phyloP scores from a whole-genome alignment of 2,797 vertebrate species.

The Peromyscus nudipes region DNA sequence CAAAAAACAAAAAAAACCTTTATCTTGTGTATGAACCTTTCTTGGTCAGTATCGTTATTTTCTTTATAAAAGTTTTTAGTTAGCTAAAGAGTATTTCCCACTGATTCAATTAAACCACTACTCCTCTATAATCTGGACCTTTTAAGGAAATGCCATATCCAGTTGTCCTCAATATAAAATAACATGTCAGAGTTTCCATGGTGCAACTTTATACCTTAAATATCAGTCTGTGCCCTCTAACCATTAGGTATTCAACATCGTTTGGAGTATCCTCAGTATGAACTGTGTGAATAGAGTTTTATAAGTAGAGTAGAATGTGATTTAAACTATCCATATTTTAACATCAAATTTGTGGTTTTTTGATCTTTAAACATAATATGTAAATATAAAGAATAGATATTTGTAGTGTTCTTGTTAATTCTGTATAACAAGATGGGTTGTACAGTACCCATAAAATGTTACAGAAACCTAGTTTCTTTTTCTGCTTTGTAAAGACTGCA shows the following conservation, averaged over 20 bases:
- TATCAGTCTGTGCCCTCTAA: conserved; percentile 86
- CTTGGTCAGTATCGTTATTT: neutral
- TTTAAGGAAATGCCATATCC: conserved; percentile 88
- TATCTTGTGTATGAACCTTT: neutral
- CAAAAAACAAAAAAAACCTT: conserved; percentile 71
- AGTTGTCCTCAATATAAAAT: conserved; percentile 87
- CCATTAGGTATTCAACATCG: conserved; percentile 84
- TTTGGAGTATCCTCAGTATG: conserved; percentile 78
- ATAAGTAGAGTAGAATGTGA: conserved; percentile 58
- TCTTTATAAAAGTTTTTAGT: conserved; percentile 50
- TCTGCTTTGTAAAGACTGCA: neutral
- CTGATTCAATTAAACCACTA: conserved; percentile 84
- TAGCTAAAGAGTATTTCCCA: conserved; percentile 82
- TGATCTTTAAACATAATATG: conserved; percentile 27
- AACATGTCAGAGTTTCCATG: conserved; percentile 85
- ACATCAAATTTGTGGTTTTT: conserved; percentile 9
- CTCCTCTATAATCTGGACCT: conserved; percentile 86
- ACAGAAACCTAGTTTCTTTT: conserved; percentile 17
- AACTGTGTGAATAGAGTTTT: conserved; percentile 73
- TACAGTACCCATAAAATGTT: neutral
- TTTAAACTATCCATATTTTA: conserved; percentile 60
- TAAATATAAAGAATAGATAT: neutral
- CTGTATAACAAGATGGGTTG: neutral
- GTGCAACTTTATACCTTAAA: conserved; percentile 87
- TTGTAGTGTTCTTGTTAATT: neutral